Conservation (phyloP, 2,797 vertebrate species). For the Iguana delicatissima region DNA sequence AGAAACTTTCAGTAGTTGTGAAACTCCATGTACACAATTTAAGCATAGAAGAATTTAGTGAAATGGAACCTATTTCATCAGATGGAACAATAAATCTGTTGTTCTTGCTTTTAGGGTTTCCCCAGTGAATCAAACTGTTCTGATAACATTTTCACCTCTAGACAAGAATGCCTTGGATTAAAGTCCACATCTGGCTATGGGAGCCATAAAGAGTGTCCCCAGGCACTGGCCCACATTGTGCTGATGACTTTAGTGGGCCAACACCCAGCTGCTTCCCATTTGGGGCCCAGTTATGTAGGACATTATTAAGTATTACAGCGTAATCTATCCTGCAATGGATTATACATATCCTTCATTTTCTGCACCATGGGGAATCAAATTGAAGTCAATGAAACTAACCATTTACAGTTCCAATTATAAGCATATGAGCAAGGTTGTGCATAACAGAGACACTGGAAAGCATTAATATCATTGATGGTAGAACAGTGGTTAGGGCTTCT, state of each 20-base stretch:
- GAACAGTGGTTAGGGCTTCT: no score
- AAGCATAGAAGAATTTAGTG: constrained; percentile 34
- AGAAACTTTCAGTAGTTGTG: constrained; percentile 23
- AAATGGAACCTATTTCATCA: background rate
- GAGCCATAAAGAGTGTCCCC: constrained; percentile 39
- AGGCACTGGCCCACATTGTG: constrained; percentile 7
- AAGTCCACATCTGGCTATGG: constrained; percentile 27
- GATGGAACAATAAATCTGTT: constrained; percentile 38
- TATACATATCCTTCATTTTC: constrained; percentile 36
- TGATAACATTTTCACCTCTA: constrained; percentile 43
- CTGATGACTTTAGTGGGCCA: constrained; percentile 21
- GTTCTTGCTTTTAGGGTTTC: constrained; percentile 23
- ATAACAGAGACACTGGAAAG: constrained; percentile 16
- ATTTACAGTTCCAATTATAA: constrained; percentile 52
- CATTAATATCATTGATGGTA: constrained; percentile 15
- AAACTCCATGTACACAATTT: background rate
- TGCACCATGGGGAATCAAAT: constrained; percentile 47
- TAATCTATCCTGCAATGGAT: constrained; percentile 34
- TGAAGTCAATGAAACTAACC: constrained; percentile 40
- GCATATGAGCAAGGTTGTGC: constrained; percentile 47
- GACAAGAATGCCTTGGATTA: constrained; percentile 16
- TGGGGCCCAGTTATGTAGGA: constrained; percentile 16
- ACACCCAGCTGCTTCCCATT: constrained; percentile 34
- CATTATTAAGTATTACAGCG: constrained; percentile 30
- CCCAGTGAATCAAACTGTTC: background rate